Evolutionary conservation across 2,888 invertebrate species (phyloP), one percentile per base, ranked within the genome.

Genomic region (Cephus pulcher): DNA sequence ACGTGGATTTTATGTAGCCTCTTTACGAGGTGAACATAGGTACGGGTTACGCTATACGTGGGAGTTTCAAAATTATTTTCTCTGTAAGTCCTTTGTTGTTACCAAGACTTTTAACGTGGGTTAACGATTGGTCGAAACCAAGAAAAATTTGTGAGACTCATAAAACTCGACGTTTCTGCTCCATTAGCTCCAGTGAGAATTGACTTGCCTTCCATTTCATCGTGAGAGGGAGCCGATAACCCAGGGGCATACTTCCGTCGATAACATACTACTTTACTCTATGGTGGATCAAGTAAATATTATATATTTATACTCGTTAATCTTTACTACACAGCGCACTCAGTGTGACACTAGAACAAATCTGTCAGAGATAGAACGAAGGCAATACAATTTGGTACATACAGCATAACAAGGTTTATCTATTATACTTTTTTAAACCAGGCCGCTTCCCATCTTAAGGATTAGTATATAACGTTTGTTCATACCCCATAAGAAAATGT

Each of bases 201-300:
- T 56, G 56, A 56, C 56, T 23, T 56, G 56, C 68, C 75, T 33
- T 40, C 23, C 70, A 69, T 80, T 80, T 69, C 74, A 69, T 32
- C 73, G 70, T 34, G 56, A 68, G 32, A 68, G 56, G 76, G 78
- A 80, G 56, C 79, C 69, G 85, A 86, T 86, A 85, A 86, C 82
- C 84, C 81, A n/a, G 71, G 56, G 75, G 68, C 76, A 76, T 73
- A 76, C 80, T 81, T 81, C 80, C 83, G 76, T 35, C 73, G 85
- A 85, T 85, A 86, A 70, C 74, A 76, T 56, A 56, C 56, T 56
- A 23, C 23, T 56, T 23, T 56, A 56, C 56, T 56, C 1, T 9
- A 56, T 23, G 56, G 56, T 56, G 9, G 56, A 56, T 56, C 23
- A 23, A 56, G 6, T 56, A 56, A 56, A 56, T 56, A 56, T 56